Conservation (phyloP, 2,113 vertebrate species). For the Rhinichthys klamathensis region DNA sequence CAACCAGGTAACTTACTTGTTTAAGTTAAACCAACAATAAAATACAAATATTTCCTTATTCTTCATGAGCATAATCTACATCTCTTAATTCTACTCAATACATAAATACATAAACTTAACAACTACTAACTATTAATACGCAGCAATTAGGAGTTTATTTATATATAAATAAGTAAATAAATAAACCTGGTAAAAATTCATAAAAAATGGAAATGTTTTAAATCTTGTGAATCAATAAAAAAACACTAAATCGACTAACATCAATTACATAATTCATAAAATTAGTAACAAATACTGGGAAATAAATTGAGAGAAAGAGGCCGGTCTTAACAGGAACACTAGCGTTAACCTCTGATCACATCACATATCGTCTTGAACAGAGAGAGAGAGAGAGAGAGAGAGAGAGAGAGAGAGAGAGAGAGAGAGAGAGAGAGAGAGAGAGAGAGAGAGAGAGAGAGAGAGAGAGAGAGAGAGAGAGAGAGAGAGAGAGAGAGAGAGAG, state of each 20-base stretch:
- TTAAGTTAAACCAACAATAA: too few relatives aligned
- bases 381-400: not conserved
- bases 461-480: too few relatives aligned
- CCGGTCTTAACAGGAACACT: not conserved
- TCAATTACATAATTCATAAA: not conserved
- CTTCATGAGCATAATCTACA: too few relatives aligned
- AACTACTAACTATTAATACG: too few relatives aligned
- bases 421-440: too few relatives aligned
- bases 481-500: not conserved
- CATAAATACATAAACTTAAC: too few relatives aligned
- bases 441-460: too few relatives aligned
- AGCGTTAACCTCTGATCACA: not conserved
- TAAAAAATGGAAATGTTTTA: not conserved
- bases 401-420: too few relatives aligned
- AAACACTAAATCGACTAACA: not conserved
- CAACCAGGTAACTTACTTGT: too few relatives aligned
- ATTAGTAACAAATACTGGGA: not conserved
- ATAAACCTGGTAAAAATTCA: not conserved
- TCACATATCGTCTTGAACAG: not conserved
- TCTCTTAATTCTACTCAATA: too few relatives aligned
- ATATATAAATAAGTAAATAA: not conserved
- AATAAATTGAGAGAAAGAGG: not conserved
- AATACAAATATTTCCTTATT: too few relatives aligned
- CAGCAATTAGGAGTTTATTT: too few relatives aligned
- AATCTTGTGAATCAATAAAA: not conserved